Evolutionary conservation across 2,113 vertebrate genomes (phyloP).

Genomic region (Otocyon megalotis): DNA sequence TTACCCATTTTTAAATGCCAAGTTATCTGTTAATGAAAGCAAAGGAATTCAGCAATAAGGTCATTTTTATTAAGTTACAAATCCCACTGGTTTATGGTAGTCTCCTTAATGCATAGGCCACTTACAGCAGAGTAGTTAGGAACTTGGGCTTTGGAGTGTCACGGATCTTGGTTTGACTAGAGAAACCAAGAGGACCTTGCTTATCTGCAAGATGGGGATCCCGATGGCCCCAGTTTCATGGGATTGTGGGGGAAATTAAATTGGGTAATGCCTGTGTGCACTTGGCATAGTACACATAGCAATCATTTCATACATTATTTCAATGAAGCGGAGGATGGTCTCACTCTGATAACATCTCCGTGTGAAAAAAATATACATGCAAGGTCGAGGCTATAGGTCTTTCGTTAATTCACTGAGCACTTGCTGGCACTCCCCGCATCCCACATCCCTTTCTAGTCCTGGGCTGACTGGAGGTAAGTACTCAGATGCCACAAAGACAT

Average conservation of each 20-base stretch:
- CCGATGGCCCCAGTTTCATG: background rate
- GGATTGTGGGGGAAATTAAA: background rate
- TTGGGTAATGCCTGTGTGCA: background rate
- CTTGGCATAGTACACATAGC: background rate
- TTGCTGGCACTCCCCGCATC: background rate
- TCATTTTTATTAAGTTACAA: background rate
- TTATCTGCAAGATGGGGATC: background rate
- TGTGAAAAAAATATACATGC: background rate
- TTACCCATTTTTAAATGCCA: background rate
- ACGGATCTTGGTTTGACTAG: background rate
- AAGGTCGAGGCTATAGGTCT: background rate
- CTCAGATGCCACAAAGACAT: background rate
- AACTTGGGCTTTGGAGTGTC: background rate
- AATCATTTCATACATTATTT: background rate
- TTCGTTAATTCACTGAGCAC: background rate
- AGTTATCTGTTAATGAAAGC: background rate
- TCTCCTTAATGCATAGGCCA: background rate
- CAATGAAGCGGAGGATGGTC: background rate
- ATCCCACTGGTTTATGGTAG: background rate
- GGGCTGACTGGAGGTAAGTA: background rate
- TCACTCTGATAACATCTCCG: background rate
- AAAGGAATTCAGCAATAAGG: background rate
- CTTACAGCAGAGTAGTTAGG: background rate
- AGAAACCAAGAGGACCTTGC: background rate
- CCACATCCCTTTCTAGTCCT: background rate